Evolutionary conservation across 2,797 vertebrate species (phyloP).

Genomic region (Intellagama lesueurii): DNA sequence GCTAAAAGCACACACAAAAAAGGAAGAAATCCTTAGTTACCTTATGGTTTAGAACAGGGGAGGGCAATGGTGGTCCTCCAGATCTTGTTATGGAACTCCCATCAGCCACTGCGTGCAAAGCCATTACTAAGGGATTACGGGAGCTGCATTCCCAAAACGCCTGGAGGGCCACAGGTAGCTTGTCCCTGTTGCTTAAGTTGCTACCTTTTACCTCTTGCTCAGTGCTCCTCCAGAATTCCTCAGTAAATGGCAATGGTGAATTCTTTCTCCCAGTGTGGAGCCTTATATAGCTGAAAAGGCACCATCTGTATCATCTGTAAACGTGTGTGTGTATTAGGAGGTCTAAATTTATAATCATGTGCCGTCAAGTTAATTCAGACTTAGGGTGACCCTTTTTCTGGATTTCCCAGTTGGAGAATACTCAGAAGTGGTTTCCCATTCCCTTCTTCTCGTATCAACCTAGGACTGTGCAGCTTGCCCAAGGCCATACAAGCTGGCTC

Average conservation of each 20-base stretch:
- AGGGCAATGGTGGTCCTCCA: background rate
- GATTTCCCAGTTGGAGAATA: no score
- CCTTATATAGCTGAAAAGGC: background rate
- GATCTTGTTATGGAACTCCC: background rate
- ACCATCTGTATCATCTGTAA: no score
- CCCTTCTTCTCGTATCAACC: no score
- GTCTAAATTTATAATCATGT: no score
- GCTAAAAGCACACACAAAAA: background rate
- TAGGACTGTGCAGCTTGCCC: no score
- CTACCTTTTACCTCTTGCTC: background rate
- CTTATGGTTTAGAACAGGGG: background rate
- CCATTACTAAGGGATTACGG: background rate
- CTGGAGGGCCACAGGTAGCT: background rate
- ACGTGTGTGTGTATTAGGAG: background rate
- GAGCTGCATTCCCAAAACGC: background rate
- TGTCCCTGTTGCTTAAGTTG: background rate
- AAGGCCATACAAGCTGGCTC: no score
- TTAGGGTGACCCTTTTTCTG: no score
- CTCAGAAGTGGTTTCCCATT: no score
- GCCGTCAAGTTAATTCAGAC: no score
- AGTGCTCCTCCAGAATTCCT: background rate
- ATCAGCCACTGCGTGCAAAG: background rate
- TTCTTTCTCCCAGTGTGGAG: background rate
- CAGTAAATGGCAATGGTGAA: background rate
- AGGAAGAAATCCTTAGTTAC: background rate